These are phyloP conservation scores for Oncorhynchus gorbuscha DNA, from an alignment of 2,113 vertebrate species.

Conservation along the genomic window DNA sequence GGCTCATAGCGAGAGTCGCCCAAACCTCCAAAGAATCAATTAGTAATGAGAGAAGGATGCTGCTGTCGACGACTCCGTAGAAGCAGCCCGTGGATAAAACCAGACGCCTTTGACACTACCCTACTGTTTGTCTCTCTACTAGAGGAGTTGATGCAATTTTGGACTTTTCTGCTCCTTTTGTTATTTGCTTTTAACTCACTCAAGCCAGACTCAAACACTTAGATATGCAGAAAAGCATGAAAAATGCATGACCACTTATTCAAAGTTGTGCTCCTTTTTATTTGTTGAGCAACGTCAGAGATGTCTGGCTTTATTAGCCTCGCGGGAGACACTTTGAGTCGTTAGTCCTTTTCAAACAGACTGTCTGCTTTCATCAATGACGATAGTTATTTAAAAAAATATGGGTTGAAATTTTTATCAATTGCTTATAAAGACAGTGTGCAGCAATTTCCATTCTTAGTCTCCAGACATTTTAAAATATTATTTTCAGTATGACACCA, in stretches of 20 bases:
- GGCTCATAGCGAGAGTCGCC: conserved; percentile 16
- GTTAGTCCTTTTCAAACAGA: conserved; percentile 6
- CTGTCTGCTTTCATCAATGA: conserved; percentile 17
- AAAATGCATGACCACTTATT: conserved; percentile 36
- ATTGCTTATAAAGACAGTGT: not conserved
- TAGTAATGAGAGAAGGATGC: conserved; percentile 41
- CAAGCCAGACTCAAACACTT: conserved; percentile 25
- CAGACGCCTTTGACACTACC: conserved; percentile 24
- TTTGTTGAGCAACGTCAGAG: conserved; percentile 30
- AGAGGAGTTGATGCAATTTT: not conserved
- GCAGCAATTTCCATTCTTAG: not conserved
- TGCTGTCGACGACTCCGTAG: conserved; percentile 20
- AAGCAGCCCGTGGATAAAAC: conserved; percentile 18
- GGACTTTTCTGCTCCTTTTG: conserved; percentile 27
- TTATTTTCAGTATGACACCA: too few relatives aligned
- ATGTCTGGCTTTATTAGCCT: conserved; percentile 26
- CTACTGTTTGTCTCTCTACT: conserved; percentile 11
- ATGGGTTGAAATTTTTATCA: conserved; percentile 10
- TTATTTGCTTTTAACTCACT: conserved; percentile 41
- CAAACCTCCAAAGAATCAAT: conserved; percentile 31
- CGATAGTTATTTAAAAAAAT: not conserved
- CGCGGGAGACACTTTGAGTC: conserved; percentile 11
- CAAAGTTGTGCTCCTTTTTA: conserved; percentile 41
- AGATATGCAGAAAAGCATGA: conserved; percentile 36
- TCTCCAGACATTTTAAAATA: not conserved